These are phyloP conservation scores for Paradoxurus hermaphroditus DNA, from an alignment of 2,113 vertebrate genomes.

Conservation along the genomic window DNA sequence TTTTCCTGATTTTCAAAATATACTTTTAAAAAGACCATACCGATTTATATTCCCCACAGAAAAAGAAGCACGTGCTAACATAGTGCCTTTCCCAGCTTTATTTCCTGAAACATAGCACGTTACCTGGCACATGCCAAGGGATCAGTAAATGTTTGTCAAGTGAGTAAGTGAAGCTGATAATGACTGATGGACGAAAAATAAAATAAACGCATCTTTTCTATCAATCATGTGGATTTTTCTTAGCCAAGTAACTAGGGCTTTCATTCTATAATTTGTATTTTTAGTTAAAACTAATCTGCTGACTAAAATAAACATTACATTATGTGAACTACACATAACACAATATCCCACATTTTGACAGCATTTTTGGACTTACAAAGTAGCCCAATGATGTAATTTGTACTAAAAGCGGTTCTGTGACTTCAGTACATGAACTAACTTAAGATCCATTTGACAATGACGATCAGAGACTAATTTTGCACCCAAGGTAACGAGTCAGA, in stretches of 20 bases:
- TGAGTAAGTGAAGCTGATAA: not conserved
- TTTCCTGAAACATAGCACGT: not conserved
- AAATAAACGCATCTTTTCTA: not conserved
- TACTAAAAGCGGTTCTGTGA: not conserved
- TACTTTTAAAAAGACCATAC: not conserved
- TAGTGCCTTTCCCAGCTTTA: not conserved
- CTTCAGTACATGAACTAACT: not conserved
- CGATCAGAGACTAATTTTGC: not conserved
- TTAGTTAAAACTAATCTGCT: not conserved
- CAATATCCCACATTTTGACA: not conserved
- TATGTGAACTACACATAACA: not conserved
- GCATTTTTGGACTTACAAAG: not conserved
- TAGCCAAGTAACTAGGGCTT: not conserved
- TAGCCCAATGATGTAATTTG: not conserved
- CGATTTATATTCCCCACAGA: not conserved
- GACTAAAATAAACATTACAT: not conserved
- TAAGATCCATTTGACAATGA: not conserved
- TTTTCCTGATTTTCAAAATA: not conserved
- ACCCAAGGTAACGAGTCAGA: not conserved
- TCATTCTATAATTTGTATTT: not conserved
- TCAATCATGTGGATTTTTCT: not conserved
- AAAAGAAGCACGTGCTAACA: rapidly evolving
- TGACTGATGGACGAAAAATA: not conserved
- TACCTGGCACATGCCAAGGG: not conserved
- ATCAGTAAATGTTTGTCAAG: not conserved